Percentiles rank a stretch among this genome's conserved stretches.
These are phyloP conservation scores for Scaeva pyrastri DNA, from an alignment of 2,888 invertebrate species.

Conservation along the genomic window DNA sequence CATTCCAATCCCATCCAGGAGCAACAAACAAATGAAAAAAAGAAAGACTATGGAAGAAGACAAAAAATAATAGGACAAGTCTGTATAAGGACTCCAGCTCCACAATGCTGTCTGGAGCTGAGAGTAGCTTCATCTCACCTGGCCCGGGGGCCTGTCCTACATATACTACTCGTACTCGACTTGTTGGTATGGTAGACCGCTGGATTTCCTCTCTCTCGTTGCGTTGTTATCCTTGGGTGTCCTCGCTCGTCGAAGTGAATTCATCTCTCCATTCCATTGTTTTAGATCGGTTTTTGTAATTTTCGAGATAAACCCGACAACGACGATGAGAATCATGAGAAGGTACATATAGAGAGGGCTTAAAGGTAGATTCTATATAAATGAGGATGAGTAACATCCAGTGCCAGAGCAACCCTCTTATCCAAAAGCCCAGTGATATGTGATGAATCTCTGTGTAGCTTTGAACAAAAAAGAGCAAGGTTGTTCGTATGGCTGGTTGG, in stretches of 20 bases:
- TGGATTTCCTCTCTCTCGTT: background rate
- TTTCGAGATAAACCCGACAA: slow-evolving; percentile 66
- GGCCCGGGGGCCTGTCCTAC: slow-evolving; percentile 19
- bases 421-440: slow-evolving; percentile 58
- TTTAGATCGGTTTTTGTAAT: slow-evolving; percentile 75
- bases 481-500: slow-evolving; percentile 19
- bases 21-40: background rate
- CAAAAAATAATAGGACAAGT: background rate
- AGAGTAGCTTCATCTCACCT: slow-evolving; percentile 28
- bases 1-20: slow-evolving; percentile 60
- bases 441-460: slow-evolving; percentile 58
- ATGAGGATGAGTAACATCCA: too few relatives aligned
- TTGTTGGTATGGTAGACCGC: background rate
- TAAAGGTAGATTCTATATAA: slow-evolving; percentile 25
- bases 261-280: slow-evolving; percentile 71
- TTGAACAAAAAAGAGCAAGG: slow-evolving; percentile 56
- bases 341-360: background rate
- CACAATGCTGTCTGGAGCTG: slow-evolving; percentile 21
- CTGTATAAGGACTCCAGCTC: background rate
- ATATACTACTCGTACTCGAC: background rate
- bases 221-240: slow-evolving; percentile 11
- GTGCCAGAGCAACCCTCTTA: slow-evolving; percentile 10
- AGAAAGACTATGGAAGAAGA: slow-evolving; percentile 12
- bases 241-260: slow-evolving; percentile 24
- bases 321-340: background rate